Evolutionary conservation across 2,888 invertebrate genomes (phyloP), one percentile per base, ranked within the genome.

Genomic region (Mayetiola destructor): DNA sequence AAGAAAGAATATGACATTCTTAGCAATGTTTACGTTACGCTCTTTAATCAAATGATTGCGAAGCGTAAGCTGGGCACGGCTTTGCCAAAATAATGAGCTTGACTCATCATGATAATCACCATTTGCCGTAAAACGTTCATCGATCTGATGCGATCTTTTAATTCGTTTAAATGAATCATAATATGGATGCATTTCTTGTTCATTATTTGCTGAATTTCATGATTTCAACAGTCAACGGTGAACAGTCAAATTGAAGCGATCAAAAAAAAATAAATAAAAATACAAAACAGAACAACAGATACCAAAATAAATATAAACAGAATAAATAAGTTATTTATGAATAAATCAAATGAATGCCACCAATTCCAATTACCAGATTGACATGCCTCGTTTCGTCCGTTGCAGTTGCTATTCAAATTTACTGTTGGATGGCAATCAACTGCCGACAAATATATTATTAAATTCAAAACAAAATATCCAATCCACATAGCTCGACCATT

Each of bases 1-100:
- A 57, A 71, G 30, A 4, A 70, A 63, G 16, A 70, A 59, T 9
- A 70, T 66, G 0, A 70, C 54, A 57, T 69, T 70, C 57, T 66
- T 69, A 10, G 69, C 70, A 2, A 18, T 16, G 55, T 58, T 58
- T 18, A 2, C 2, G 35, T 58, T 58, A 1, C 14, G 27, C 21
- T 57, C 10, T 20, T 30, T 56, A 10, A 12, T 6, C 18, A 56
- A 42, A 10, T 32, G 56, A 9, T 56, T 37, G 3, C 16, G 29
- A 8, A 56, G 23, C 8, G 21, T 14, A 8, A 42, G 29, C 37
- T 56, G 56, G 5, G 56, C 56, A 16, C 40, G 30, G 14, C 10
- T n/a, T 32, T 29, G 12, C 56, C 56, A 56, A 42, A 16, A 56
- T 5, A 21, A 2, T 23, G 42, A 23, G 23, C 23, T 42, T 6